A percentile compares a stretch with the other conserved stretches of the same genome.
Conservation (phyloP, 2,113 vertebrate genomes). For the Okapia johnstoni region DNA sequence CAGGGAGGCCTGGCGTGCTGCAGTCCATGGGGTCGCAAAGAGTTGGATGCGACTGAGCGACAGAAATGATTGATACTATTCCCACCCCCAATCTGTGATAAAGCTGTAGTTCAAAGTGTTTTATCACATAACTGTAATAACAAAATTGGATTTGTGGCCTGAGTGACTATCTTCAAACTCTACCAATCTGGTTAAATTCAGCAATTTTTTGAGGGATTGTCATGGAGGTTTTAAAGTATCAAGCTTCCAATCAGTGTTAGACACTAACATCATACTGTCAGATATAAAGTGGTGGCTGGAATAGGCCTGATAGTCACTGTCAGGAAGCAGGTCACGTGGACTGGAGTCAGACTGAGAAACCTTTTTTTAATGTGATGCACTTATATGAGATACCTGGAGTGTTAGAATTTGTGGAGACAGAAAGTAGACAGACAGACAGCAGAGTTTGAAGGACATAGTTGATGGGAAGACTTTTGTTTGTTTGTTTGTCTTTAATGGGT, state of each 20-base stretch:
- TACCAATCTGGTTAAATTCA: neutral
- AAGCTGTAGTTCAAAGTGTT: neutral
- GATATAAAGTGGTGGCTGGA: neutral
- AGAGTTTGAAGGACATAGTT: neutral
- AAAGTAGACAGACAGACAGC: neutral
- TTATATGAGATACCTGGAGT: neutral
- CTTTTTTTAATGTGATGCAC: neutral
- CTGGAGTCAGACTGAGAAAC: neutral
- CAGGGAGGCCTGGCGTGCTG: neutral
- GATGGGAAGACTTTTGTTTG: neutral
- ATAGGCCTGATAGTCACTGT: too few relatives aligned
- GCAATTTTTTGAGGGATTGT: neutral
- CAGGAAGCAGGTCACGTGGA: neutral
- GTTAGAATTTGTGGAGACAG: neutral
- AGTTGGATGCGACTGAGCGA: rapidly evolving
- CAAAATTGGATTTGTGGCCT: neutral
- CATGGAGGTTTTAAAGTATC: neutral
- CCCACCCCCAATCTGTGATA: neutral
- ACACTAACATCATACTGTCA: rapidly evolving
- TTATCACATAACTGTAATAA: neutral
- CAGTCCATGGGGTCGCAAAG: neutral
- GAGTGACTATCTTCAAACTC: neutral
- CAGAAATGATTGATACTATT: neutral
- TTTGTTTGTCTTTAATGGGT: neutral
- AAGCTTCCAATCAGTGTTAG: neutral